Percentiles rank a stretch among this genome's conserved stretches.
Evolutionary conservation across 2,797 vertebrate species (phyloP).

Genomic region (Podargus strigoides): DNA sequence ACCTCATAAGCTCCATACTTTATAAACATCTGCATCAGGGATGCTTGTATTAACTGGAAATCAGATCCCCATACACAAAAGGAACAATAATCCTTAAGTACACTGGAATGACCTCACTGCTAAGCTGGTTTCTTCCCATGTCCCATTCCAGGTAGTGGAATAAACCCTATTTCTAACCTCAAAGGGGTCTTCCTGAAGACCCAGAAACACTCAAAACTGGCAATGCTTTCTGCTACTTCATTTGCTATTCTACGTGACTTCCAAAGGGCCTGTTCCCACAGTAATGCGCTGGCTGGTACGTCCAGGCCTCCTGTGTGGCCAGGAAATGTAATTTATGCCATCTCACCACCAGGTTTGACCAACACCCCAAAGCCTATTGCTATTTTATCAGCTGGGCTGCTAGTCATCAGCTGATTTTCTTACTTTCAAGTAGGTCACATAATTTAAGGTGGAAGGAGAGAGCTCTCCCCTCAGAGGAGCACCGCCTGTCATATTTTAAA

Average conservation of each 20-base stretch:
- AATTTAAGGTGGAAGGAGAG: background rate
- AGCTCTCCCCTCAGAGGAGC: background rate
- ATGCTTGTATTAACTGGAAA: background rate
- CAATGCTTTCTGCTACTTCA: background rate
- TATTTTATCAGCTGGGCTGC: background rate
- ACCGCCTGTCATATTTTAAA: background rate
- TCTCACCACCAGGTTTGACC: background rate
- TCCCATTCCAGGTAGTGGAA: background rate
- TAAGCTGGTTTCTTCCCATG: background rate
- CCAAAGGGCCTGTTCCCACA: background rate
- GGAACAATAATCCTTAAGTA: background rate
- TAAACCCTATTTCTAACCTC: background rate
- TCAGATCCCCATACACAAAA: background rate
- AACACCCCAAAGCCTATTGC: background rate
- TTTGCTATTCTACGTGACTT: background rate
- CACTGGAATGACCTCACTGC: background rate
- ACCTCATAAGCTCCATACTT: background rate
- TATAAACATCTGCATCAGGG: background rate
- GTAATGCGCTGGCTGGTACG: accelerated
- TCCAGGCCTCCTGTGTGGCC: background rate
- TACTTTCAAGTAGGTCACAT: background rate
- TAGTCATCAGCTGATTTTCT: background rate
- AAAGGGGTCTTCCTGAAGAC: background rate
- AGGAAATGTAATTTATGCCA: background rate
- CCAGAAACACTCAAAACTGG: background rate